A percentile compares a stretch with the other conserved stretches of the same genome.
Evolutionary conservation across 2,113 vertebrate species (phyloP).

Genomic region (Cervus canadensis): DNA sequence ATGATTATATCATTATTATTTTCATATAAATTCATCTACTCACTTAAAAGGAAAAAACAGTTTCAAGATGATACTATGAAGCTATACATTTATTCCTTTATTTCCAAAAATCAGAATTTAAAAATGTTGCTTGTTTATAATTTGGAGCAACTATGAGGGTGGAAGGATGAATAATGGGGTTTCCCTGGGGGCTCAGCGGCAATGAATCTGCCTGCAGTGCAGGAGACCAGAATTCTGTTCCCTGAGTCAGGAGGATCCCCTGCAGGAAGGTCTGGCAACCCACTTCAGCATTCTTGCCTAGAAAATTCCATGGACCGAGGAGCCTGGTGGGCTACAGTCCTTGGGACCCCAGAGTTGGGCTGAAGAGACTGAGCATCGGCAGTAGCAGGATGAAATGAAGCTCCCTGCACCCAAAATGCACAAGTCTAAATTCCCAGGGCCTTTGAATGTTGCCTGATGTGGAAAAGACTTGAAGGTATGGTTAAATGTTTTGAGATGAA

Average conservation of each 20-base stretch:
- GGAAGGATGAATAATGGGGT: background rate
- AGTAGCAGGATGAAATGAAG: background rate
- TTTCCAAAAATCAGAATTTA: background rate
- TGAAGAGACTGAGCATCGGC: background rate
- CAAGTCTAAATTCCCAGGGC: background rate
- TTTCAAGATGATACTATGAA: background rate
- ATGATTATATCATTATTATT: background rate
- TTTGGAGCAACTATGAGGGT: background rate
- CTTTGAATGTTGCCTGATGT: background rate
- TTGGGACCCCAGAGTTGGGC: background rate
- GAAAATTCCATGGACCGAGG: background rate
- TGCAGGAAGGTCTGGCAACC: background rate
- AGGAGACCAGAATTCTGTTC: rapidly evolving
- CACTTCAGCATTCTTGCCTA: background rate
- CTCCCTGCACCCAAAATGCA: background rate
- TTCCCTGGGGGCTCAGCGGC: background rate
- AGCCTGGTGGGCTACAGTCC: background rate
- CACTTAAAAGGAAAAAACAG: background rate
- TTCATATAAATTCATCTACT: background rate
- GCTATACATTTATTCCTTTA: background rate
- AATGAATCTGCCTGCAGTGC: background rate
- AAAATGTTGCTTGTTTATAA: background rate
- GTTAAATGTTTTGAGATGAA: background rate
- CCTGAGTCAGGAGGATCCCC: background rate
- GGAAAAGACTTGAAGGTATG: background rate